Evolutionary conservation across 2,797 vertebrate species (phyloP), one percentile per base, ranked within the genome.

Genomic region (Intellagama lesueurii): DNA sequence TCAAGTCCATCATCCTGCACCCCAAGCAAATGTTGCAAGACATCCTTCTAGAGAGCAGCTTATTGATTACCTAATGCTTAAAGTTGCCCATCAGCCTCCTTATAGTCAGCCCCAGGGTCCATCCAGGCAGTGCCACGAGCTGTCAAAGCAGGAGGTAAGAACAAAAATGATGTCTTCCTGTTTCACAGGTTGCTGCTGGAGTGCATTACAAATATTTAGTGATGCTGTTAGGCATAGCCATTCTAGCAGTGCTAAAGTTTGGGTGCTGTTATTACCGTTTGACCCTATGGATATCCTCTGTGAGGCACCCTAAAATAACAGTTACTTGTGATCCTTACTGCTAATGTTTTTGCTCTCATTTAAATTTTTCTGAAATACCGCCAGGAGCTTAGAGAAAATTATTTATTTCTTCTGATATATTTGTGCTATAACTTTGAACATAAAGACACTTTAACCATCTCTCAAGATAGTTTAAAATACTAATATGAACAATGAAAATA

Each of bases 31-130:
- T 87, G 98, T 99, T 95, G 98, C 96, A 86, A 99, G 98, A 87
- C 98, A 99, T 96, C 98, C 98, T 1, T 99, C 98, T 96, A 97
- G 98, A 96, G 98, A 99, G 94, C 98, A 99, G 96, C 97, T 99
- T 94, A 99, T 99, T 70, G 98, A 99, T 96, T 99, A 99, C 94
- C 96, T 99, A 96, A 99, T 99, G 98, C 97, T 99, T 94, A 99
- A 99, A 97, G 98, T 99, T 93, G 98, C 98, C 91, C 98, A 97
- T 86, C 97, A 97, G 2, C 96, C 97, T 94, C 94, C 96, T 83
- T 96, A 97, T 89, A 88, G 97, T 90, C 98, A 98, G 93, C 95
- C 98, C 47, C 98, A 97, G 87, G 98, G 97, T 80, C 95, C 97
- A 87, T 94, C 97, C 0, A 98, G 98, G 87, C 93, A 95, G 92